A percentile compares a stretch with the other conserved stretches of the same genome.
Conservation (phyloP, 2,113 vertebrate genomes). For the Arizona elegans region DNA sequence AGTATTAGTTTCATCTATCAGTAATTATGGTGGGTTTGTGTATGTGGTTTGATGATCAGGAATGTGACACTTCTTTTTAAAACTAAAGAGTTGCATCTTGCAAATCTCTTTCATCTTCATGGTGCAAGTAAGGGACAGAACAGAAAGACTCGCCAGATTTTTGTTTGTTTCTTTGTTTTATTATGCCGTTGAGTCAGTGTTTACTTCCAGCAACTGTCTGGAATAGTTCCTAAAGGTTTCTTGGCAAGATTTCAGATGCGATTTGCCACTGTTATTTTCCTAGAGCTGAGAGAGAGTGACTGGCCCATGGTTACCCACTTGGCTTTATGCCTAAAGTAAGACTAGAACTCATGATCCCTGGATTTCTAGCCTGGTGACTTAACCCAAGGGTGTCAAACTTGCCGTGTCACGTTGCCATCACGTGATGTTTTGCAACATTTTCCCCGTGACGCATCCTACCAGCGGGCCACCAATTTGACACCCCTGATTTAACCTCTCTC, state of each 20-base stretch:
- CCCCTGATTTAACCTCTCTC: too few species aligned
- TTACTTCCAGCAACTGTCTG: background rate
- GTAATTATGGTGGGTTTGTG: background rate
- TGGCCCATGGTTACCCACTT: background rate
- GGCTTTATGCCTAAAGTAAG: background rate
- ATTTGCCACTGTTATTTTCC: background rate
- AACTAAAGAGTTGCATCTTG: background rate
- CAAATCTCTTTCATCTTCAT: background rate
- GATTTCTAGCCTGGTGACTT: background rate
- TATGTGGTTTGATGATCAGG: background rate
- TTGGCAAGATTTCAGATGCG: background rate
- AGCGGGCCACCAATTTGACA: too few species aligned
- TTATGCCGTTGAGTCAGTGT: background rate
- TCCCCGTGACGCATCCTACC: too few species aligned
- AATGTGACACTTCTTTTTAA: background rate
- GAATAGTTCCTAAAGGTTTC: background rate
- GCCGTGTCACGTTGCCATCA: fast-evolving
- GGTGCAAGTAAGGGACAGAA: background rate
- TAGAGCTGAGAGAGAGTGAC: background rate
- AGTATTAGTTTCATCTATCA: background rate
- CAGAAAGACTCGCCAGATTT: background rate
- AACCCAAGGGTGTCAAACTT: background rate
- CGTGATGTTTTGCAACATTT: too few species aligned
- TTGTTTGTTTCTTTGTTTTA: background rate
- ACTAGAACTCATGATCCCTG: background rate